A percentile compares a stretch with the other conserved stretches of the same genome.
phyloP scores from a whole-genome alignment of 2,797 vertebrate genomes.

The Menidia menidia region DNA sequence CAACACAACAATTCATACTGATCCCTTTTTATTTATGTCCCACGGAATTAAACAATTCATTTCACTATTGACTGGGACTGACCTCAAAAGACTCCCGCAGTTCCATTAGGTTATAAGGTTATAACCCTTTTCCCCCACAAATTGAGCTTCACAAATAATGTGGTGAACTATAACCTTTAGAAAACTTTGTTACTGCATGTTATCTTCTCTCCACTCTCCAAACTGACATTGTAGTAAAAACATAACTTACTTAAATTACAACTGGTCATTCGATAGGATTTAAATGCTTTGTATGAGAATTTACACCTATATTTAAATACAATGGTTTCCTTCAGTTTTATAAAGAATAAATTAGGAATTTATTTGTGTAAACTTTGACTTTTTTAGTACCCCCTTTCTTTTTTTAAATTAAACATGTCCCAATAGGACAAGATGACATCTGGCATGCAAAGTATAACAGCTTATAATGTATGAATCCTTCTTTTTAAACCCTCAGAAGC shows the following conservation, averaged over 20 bases:
- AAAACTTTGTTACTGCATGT: no score
- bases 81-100: no score
- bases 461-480: neutral
- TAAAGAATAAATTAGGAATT: no score
- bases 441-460: neutral
- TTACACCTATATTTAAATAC: neutral
- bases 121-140: neutral
- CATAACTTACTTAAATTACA: neutral
- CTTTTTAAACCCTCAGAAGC: neutral
- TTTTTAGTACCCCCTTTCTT: no score
- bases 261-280: neutral
- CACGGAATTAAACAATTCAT: neutral
- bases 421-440: no score
- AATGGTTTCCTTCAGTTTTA: no score
- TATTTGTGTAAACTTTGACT: no score
- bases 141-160: neutral
- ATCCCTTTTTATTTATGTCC: neutral
- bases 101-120: neutral
- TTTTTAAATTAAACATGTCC: no score
- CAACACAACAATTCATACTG: no score
- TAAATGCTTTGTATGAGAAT: neutral
- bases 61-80: neutral
- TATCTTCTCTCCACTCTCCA: neutral
- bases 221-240: neutral
- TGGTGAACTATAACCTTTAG: neutral